phyloP scores from a whole-genome alignment of 2,113 vertebrate species.

The Nibea albiflora region DNA sequence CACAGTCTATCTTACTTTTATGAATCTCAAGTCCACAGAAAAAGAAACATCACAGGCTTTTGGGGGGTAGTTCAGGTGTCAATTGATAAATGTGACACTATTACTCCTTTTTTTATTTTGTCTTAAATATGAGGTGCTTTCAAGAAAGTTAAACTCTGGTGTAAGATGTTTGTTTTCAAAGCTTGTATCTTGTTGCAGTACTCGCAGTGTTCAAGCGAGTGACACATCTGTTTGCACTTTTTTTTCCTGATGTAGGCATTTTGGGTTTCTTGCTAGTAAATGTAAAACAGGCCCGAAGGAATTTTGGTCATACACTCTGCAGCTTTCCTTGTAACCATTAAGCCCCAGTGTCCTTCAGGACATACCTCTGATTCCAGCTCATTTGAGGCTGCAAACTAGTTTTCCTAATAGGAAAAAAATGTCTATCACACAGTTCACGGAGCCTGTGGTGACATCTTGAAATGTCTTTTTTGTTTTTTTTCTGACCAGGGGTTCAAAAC shows the following conservation, averaged over 20 bases:
- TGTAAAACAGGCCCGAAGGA: slow-evolving; percentile 61
- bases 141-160: background rate
- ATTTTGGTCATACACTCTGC: slow-evolving; percentile 39
- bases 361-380: slow-evolving; percentile 18
- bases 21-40: background rate
- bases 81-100: background rate
- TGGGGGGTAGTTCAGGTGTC: background rate
- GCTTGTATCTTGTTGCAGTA: slow-evolving; percentile 27
- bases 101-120: background rate
- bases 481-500: too few species aligned
- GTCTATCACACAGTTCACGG: background rate
- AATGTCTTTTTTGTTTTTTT: slow-evolving; percentile 4
- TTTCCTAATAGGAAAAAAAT: background rate
- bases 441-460: background rate
- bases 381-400: slow-evolving; percentile 6
- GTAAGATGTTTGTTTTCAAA: background rate
- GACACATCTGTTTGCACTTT: slow-evolving; percentile 79
- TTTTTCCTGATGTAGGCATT: slow-evolving; percentile 42
- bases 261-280: slow-evolving; percentile 67
- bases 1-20: background rate
- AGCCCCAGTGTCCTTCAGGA: slow-evolving; percentile 27
- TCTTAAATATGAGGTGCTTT: background rate
- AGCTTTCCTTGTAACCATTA: slow-evolving; percentile 43
- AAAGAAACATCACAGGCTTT: background rate
- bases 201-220: slow-evolving; percentile 50